A percentile compares a stretch with the other conserved stretches of the same genome.
Conservation (phyloP, 2,797 vertebrate genomes). For the Eospalax fontanierii region DNA sequence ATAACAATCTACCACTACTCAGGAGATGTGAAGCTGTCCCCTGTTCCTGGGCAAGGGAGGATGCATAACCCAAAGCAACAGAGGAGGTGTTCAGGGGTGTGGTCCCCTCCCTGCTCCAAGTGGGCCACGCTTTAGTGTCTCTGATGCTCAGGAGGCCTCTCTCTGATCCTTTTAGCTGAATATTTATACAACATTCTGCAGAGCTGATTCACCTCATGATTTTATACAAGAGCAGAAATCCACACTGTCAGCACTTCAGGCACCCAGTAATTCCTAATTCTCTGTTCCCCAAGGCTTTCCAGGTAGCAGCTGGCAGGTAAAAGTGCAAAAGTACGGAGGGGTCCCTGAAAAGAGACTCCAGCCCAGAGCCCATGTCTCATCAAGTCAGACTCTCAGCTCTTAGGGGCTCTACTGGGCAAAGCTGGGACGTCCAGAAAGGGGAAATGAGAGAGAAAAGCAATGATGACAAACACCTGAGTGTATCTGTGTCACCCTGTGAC, state of each 20-base stretch:
- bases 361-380: accelerated
- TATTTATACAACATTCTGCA: slow-evolving; percentile 71
- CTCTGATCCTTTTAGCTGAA: slow-evolving; percentile 76
- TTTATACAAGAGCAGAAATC: slow-evolving; percentile 68
- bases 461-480: neutral
- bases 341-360: neutral
- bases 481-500: neutral
- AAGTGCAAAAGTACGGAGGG: neutral
- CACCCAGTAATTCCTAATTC: slow-evolving; percentile 23
- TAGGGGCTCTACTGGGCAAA: neutral
- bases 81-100: neutral
- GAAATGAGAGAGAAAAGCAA: neutral
- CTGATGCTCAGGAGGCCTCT: neutral
- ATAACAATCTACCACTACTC: neutral
- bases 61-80: neutral
- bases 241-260: slow-evolving; percentile 69
- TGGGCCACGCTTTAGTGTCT: neutral
- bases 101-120: neutral
- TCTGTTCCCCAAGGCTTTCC: neutral
- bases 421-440: neutral
- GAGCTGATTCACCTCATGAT: slow-evolving; percentile 4
- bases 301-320: neutral
- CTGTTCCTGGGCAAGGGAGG: neutral
- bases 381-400: no score
- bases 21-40: neutral